phyloP scores from a whole-genome alignment of 2,888 invertebrate genomes.

The Sipunculus nudus region DNA sequence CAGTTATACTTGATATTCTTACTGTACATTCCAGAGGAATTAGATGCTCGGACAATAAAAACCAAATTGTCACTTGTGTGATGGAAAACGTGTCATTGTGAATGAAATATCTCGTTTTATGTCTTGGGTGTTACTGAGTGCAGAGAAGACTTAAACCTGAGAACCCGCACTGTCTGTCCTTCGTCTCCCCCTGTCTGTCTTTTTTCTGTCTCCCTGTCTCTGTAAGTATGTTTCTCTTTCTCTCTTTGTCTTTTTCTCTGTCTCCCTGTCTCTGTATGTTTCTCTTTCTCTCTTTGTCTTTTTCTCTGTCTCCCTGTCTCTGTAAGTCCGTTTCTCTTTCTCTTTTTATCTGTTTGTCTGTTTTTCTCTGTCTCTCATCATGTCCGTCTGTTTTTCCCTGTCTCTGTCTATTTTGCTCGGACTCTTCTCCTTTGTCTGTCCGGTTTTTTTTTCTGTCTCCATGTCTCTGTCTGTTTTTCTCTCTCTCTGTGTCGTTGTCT shows the following conservation, averaged over 20 bases:
- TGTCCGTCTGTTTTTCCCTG: not conserved
- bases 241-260: not conserved
- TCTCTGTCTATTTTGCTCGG: not conserved
- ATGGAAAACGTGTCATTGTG: too few relatives aligned
- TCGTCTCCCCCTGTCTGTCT: too few relatives aligned
- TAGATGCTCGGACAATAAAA: too few relatives aligned
- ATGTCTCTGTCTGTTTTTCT: not conserved
- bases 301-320: not conserved
- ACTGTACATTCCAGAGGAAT: too few relatives aligned
- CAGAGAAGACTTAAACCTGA: too few relatives aligned
- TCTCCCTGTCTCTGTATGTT: not conserved
- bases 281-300: not conserved
- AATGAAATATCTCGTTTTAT: too few relatives aligned
- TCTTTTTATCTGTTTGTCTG: not conserved
- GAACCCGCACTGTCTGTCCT: too few relatives aligned
- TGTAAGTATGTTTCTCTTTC: too few relatives aligned
- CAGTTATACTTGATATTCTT: too few relatives aligned
- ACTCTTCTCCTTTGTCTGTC: not conserved
- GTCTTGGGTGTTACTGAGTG: too few relatives aligned
- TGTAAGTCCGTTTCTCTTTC: not conserved
- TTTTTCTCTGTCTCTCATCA: not conserved
- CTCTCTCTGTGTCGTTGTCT: not conserved
- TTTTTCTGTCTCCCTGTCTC: too few relatives aligned
- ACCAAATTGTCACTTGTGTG: too few relatives aligned
- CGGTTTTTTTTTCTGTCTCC: not conserved